These are phyloP conservation scores for Apaloderma vittatum DNA, from an alignment of 2,113 vertebrate species.

Conservation along the genomic window DNA sequence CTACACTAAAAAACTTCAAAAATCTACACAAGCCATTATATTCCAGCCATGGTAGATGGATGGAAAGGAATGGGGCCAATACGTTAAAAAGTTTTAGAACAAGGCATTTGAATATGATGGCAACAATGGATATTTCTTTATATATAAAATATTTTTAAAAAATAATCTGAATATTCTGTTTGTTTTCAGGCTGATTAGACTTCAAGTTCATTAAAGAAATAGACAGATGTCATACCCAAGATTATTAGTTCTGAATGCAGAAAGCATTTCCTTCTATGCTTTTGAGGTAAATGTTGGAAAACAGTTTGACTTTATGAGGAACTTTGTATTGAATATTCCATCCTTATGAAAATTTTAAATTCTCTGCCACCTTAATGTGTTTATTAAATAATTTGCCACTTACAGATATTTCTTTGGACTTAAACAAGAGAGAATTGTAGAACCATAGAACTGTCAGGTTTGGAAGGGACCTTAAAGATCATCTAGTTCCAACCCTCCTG, in stretches of 20 bases:
- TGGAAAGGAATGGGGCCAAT: not conserved
- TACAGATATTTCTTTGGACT: not conserved
- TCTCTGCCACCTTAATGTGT: not conserved
- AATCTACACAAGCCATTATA: not conserved
- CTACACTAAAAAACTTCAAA: not conserved
- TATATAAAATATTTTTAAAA: not conserved
- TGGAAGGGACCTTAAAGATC: no score
- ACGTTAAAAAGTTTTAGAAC: not conserved
- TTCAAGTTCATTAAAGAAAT: constrained; percentile 31
- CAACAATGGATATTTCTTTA: not conserved
- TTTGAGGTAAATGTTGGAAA: not conserved
- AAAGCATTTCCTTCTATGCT: constrained; percentile 18
- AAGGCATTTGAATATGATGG: not conserved
- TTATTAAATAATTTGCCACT: constrained; percentile 11
- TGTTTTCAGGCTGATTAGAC: not conserved
- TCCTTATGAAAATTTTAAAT: constrained; percentile 6
- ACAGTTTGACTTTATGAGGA: constrained; percentile 19
- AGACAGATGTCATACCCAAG: not conserved
- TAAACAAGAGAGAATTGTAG: not conserved
- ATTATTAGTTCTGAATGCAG: constrained; percentile 20
- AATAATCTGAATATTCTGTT: not conserved
- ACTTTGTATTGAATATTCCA: constrained; percentile 6
- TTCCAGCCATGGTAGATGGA: not conserved
- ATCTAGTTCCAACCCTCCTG: no score
- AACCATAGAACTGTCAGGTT: no score